A percentile compares a stretch with the other conserved stretches of the same genome.
Conservation (phyloP, 2,888 invertebrate genomes). For the Pomacea canaliculata region DNA sequence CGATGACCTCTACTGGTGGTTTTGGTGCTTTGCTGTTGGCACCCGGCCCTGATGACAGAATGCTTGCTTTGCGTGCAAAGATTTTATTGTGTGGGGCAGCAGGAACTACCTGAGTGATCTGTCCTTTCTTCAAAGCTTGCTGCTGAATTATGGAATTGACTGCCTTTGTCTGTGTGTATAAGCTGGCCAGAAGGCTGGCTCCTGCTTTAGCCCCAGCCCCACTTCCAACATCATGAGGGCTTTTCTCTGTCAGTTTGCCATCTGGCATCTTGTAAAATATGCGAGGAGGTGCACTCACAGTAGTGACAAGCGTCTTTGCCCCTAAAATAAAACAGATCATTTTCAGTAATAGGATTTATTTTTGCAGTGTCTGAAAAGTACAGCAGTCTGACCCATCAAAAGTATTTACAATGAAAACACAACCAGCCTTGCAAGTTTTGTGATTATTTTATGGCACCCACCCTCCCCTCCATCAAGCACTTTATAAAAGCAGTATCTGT, state of each 20-base stretch:
- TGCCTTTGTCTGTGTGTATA: slow-evolving; percentile 30
- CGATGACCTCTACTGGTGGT: slow-evolving; percentile 24
- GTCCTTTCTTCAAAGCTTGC: slow-evolving; percentile 20
- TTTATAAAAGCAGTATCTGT: too few relatives aligned
- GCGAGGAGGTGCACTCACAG: slow-evolving; percentile 10
- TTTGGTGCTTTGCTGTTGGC: slow-evolving; percentile 13
- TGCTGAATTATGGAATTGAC: slow-evolving; percentile 19
- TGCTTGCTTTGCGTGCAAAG: slow-evolving; percentile 5
- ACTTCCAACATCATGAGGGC: slow-evolving; percentile 13
- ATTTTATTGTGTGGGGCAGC: slow-evolving; percentile 19
- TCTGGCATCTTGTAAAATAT: slow-evolving; percentile 24
- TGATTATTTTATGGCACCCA: too few relatives aligned
- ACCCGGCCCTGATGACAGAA: slow-evolving; percentile 13
- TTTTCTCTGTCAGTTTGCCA: slow-evolving; percentile 26
- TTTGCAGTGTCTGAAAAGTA: background rate
- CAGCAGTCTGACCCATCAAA: background rate
- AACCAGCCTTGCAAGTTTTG: too few relatives aligned
- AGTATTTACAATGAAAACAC: background rate
- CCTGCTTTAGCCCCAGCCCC: background rate
- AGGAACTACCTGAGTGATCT: slow-evolving; percentile 18
- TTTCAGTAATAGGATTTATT: background rate
- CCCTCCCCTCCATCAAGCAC: too few relatives aligned
- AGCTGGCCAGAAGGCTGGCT: slow-evolving; percentile 23
- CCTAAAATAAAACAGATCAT: slow-evolving; percentile 4
- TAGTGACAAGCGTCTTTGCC: background rate